Evolutionary conservation across 53 echinoderm and acorn worm genomes (phyloP), one percentile per base, ranked within the genome.

Genomic region (Mesocentrotus franciscanus): DNA sequence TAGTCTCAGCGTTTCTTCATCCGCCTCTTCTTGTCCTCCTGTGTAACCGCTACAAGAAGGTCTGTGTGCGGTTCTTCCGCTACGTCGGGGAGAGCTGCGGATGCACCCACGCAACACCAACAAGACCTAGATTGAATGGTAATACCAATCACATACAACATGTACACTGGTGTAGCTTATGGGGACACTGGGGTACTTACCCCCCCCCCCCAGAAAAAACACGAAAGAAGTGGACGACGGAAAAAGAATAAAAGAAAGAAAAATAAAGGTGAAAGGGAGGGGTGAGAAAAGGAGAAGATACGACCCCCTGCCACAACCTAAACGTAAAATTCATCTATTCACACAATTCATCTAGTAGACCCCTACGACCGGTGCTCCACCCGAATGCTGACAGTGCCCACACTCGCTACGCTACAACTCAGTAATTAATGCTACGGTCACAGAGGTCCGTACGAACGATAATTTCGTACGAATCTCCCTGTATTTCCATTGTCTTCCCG

Each of bases 11-110:
- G 14, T 90, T 95, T 15, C 60, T 96, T 24, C 96, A 98, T 76
- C 98, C 99, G 24, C 85, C 97, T 13, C 87, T 99, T 89, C 96
- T 99, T 36, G 95, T 96, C 61, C 68, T 95, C 60, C 68, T 97
- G 14, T 97, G 96, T 35, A 90, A 96, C 34, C 94, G 99, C 0
- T 99, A 99, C 60, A 93, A 96, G 10, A 95, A 95, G 68, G 97
- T 98, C n/a, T 96, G 95, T 74, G 22, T 72, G 20, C 95, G 96
- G 34, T 74, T 97, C 39, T 90, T 94, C 39, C 90, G 94, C 22
- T 85, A 94, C 34, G 29, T 97, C 17, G 95, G 95, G 10, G 94
- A 96, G 89, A 68, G 90, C 3, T 96, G 96, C 57, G 97, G 99
- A 0, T 97, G 97, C 30, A 26, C 72, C 18, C 92, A 96, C 26